These are phyloP conservation scores for Strix occidentalis DNA, from an alignment of 2,797 vertebrate species.

Conservation along the genomic window DNA sequence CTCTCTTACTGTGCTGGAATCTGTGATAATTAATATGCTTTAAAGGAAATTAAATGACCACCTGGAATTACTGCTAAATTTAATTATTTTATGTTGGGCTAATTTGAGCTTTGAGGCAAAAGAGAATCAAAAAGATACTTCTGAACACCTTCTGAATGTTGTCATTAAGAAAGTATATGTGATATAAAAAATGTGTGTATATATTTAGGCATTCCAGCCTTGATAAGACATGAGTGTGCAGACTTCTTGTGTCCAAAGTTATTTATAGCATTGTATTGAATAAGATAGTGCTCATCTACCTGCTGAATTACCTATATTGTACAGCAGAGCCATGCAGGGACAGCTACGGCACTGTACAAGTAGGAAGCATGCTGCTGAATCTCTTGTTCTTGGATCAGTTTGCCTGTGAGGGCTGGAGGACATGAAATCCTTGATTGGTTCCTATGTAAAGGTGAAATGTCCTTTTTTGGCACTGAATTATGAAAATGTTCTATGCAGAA, in stretches of 20 bases:
- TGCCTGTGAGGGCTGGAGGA: neutral
- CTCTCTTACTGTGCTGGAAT: neutral
- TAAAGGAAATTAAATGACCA: neutral
- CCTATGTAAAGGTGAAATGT: neutral
- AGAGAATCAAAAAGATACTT: neutral
- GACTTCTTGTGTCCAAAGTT: neutral
- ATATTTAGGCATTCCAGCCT: neutral
- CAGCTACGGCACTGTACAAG: neutral
- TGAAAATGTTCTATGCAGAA: neutral
- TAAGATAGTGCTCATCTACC: neutral
- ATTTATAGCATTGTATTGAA: neutral
- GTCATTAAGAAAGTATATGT: neutral
- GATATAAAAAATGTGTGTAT: no score
- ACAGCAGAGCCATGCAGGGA: neutral
- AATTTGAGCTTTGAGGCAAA: neutral
- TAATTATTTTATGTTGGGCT: neutral
- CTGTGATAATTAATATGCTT: neutral
- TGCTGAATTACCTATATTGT: neutral
- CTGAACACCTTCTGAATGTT: neutral
- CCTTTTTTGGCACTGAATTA: neutral
- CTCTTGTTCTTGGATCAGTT: neutral
- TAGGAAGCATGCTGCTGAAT: neutral
- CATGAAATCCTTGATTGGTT: neutral
- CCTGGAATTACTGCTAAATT: neutral
- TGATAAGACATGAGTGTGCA: neutral